A percentile compares a stretch with the other conserved stretches of the same genome.
Evolutionary conservation across 2,113 vertebrate species (phyloP).

Genomic region (Phyllostomus discolor): DNA sequence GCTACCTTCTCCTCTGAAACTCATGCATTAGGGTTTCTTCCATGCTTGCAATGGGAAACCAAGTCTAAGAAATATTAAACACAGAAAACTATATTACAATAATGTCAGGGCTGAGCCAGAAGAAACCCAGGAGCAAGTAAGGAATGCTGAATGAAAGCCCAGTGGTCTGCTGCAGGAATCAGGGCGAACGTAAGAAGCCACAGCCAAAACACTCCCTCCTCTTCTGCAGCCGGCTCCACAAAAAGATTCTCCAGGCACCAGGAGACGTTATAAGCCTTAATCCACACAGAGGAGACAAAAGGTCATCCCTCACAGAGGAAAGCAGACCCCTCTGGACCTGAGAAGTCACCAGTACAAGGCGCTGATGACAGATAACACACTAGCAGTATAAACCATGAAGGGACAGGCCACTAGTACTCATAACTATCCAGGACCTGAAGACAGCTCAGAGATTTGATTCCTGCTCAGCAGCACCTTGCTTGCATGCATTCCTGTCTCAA

Average conservation of each 20-base stretch:
- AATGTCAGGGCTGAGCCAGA: slow-evolving; percentile 72
- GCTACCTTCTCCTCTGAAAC: slow-evolving; percentile 86
- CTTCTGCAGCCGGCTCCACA: not conserved
- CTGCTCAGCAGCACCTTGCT: slow-evolving; percentile 43
- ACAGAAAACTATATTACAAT: slow-evolving; percentile 86
- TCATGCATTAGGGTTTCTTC: slow-evolving; percentile 86
- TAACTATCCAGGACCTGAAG: not conserved
- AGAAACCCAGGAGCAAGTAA: slow-evolving; percentile 79
- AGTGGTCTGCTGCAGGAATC: not conserved
- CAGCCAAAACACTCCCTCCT: not conserved
- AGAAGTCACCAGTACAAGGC: rapidly evolving
- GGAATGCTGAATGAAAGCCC: slow-evolving; percentile 8
- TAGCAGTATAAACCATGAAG: rapidly evolving
- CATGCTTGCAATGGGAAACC: slow-evolving; percentile 87
- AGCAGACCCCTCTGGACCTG: not conserved
- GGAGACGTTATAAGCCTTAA: not conserved
- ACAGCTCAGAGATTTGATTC: not conserved
- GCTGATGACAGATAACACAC: rapidly evolving
- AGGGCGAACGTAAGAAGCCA: not conserved
- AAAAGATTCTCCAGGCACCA: not conserved
- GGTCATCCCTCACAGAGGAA: not conserved
- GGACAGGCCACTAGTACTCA: rapidly evolving
- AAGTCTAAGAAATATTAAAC: slow-evolving; percentile 88
- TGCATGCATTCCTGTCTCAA: slow-evolving; percentile 67
- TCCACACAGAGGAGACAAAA: not conserved